These are phyloP conservation scores for Ahaetulla prasina DNA, from an alignment of 2,113 vertebrate genomes.

Conservation along the genomic window DNA sequence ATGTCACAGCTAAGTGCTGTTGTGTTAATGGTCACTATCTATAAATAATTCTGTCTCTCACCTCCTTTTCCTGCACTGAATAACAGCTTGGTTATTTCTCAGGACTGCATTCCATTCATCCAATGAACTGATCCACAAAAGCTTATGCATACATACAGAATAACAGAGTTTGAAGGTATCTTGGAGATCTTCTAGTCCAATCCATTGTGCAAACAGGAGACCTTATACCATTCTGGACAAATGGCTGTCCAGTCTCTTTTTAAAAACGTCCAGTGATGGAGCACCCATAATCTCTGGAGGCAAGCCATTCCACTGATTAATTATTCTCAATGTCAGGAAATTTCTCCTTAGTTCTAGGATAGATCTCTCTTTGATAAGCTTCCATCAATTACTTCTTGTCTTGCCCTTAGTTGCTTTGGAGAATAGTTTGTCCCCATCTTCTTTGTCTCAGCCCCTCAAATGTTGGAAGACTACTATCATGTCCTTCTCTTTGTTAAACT, in stretches of 20 bases:
- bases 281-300: background rate
- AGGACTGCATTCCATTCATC: background rate
- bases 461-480: background rate
- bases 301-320: background rate
- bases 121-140: background rate
- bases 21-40: background rate
- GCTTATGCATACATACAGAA: background rate
- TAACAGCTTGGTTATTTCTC: background rate
- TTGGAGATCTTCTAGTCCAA: background rate
- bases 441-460: background rate
- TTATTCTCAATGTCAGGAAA: background rate
- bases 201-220: background rate
- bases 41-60: background rate
- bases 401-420: background rate
- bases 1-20: background rate
- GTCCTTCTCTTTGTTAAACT: background rate
- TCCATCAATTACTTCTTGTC: background rate
- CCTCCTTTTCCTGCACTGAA: background rate
- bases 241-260: background rate
- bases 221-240: background rate
- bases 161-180: background rate
- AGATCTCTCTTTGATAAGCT: background rate
- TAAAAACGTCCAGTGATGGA: background rate
- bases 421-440: background rate
- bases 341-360: background rate